Evolutionary conservation across 2,113 vertebrate species (phyloP).

Genomic region (Grus americana): DNA sequence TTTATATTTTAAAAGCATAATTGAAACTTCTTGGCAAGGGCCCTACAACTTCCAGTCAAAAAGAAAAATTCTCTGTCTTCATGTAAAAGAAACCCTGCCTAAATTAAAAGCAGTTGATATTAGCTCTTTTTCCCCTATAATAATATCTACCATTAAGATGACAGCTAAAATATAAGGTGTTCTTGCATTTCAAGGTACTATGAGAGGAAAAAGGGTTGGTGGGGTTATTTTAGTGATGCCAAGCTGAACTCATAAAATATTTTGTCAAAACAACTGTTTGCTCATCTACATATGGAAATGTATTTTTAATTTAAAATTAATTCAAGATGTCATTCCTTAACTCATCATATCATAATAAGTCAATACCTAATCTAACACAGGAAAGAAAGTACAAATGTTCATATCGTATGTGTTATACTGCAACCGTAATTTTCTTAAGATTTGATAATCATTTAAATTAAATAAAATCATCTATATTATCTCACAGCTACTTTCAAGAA

Average conservation of each 20-base stretch:
- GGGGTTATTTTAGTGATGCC: conserved; percentile 8
- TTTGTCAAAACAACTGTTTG: conserved; percentile 36
- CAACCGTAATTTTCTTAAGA: not conserved
- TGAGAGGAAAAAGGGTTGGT: conserved; percentile 15
- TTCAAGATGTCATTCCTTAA: not conserved
- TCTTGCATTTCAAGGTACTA: conserved; percentile 27
- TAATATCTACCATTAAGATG: conserved; percentile 35
- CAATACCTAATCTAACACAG: not conserved
- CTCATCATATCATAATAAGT: not conserved
- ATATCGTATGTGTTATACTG: not conserved
- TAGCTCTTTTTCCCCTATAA: conserved; percentile 49
- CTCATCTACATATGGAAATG: not conserved
- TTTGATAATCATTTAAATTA: not conserved
- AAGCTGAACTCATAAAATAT: conserved; percentile 20
- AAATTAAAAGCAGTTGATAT: conserved; percentile 63
- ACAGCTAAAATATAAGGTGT: conserved; percentile 44
- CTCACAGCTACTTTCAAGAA: not conserved
- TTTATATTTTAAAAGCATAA: conserved; percentile 66
- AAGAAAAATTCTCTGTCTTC: conserved; percentile 32
- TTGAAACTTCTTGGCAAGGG: conserved; percentile 55
- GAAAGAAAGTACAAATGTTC: not conserved
- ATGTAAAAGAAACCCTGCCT: conserved; percentile 23
- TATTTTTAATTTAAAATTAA: conserved; percentile 26
- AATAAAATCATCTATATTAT: not conserved
- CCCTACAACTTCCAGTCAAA: conserved; percentile 47